phyloP scores from a whole-genome alignment of 2,888 invertebrate species.

The Mesorhabditis belari region DNA sequence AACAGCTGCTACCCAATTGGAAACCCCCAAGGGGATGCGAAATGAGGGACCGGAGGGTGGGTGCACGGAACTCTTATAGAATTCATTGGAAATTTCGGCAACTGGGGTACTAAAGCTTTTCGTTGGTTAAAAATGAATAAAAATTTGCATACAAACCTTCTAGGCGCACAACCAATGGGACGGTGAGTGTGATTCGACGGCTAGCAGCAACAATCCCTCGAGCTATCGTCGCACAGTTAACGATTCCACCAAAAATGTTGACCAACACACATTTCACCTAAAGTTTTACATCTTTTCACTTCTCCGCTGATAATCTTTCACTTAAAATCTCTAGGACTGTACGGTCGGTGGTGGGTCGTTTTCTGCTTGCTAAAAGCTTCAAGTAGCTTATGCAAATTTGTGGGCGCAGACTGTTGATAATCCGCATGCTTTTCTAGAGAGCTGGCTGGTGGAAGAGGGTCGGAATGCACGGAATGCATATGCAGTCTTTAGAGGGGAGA shows the following conservation, averaged over 20 bases:
- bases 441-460: background rate
- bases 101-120: no score
- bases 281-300: background rate
- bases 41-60: no score
- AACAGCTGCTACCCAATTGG: no score
- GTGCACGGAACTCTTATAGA: no score
- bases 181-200: conserved; percentile 69
- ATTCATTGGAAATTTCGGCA: no score
- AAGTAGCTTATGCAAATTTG: background rate
- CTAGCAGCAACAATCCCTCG: conserved; percentile 86
- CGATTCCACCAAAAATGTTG: conserved; percentile 98
- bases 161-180: conserved; percentile 62
- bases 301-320: no score
- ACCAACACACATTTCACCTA: conserved; percentile 86
- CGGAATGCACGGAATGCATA: background rate
- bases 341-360: no score
- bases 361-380: background rate
- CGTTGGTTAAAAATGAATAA: no score
- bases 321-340: no score
- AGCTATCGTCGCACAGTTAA: conserved; percentile 93
- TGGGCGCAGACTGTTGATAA: background rate
- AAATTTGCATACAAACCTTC: conserved; percentile 24
- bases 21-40: no score
- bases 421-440: no score
- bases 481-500: background rate